Evolutionary conservation across 2,113 vertebrate genomes (phyloP), one percentile per base, ranked within the genome.

Genomic region (Chamaea fasciata): DNA sequence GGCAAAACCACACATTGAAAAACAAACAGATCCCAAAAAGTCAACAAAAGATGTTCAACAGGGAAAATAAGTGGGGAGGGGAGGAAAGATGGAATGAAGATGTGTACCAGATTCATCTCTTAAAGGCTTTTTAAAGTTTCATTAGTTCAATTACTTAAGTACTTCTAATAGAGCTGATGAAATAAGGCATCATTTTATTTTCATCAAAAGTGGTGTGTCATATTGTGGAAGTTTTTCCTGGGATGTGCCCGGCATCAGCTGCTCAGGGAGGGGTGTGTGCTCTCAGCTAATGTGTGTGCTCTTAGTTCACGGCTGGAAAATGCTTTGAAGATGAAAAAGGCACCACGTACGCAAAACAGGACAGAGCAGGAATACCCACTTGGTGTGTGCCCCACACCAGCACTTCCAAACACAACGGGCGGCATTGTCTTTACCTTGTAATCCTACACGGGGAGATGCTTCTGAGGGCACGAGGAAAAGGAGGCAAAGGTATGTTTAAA

Each of bases 221-320:
- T 89, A 92, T 35, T 91, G 62, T 63, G 85, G 74, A 68, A 82
- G 62, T 44, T 89, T 94, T 94, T 93, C 92, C 81, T 24, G 59
- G 80, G 90, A 74, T 85, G 71, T 90, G 47, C 83, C 90, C 20
- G 0, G 73, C 90, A 90, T 89, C 90, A 80, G 69, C 79, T 90
- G 74, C 89, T 73, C 63, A 30, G 24, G 78, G 60, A 84, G 83
- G 86, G 91, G 94, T 33, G 57, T 70, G 89, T 62, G 73, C 75
- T 67, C 76, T 55, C 85, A 59, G 50, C 42, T 88, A 80, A 94
- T 70, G 75, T 0, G 3, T 94, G 55, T 63, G 74, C 87, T 94
- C 93, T 96, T 94, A 83, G 62, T 76, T 97, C 84, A 95, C 73
- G 79, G 89, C 90, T 92, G 93, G 89, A 71, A 95, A 95, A 89